phyloP scores from a whole-genome alignment of 2,113 vertebrate species.

The Oenanthe melanoleuca region DNA sequence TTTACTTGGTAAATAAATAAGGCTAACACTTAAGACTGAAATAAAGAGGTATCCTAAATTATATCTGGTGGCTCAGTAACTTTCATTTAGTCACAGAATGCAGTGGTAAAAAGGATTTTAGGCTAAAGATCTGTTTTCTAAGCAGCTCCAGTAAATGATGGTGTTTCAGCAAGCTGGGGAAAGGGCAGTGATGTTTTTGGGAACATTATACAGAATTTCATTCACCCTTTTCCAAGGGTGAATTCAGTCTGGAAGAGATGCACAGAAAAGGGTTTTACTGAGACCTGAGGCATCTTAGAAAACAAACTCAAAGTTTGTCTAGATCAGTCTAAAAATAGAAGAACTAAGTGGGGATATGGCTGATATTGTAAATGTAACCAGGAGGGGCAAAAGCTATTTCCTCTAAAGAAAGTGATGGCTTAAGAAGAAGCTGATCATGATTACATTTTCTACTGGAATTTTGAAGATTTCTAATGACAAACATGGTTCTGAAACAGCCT shows the following conservation, averaged over 20 bases:
- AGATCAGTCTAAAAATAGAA: neutral
- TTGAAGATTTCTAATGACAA: neutral
- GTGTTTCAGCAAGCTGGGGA: neutral
- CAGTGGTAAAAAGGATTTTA: neutral
- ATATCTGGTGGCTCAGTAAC: neutral
- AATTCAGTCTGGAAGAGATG: neutral
- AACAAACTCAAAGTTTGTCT: neutral
- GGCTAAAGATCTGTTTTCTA: neutral
- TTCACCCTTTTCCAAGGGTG: neutral
- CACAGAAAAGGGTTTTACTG: neutral
- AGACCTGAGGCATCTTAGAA: neutral
- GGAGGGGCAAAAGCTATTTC: neutral
- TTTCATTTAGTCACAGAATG: neutral
- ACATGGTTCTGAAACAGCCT: neutral
- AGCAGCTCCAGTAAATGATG: neutral
- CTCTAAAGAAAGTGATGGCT: neutral
- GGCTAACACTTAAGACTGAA: neutral
- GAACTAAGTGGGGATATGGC: neutral
- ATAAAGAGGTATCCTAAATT: neutral
- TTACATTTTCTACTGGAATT: neutral
- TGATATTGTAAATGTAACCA: neutral
- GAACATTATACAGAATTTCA: neutral
- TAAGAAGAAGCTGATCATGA: neutral
- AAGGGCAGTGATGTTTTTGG: neutral
- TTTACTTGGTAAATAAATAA: neutral